Conservation (phyloP, 2,113 vertebrate species). For the Notiomystis cincta region DNA sequence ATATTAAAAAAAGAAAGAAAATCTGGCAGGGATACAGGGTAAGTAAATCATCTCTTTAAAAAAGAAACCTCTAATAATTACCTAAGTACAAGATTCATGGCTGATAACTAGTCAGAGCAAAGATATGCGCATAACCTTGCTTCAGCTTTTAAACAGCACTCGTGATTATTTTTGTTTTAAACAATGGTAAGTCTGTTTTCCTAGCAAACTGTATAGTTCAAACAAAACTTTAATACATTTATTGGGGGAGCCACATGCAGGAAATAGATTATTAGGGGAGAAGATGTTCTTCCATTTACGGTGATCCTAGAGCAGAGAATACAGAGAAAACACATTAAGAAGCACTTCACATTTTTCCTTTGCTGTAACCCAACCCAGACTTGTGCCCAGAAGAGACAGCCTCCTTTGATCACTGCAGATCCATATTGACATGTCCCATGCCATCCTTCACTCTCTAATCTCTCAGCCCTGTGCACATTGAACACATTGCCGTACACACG, state of each 20-base stretch:
- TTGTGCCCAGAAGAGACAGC: conserved; percentile 56
- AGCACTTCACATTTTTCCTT: conserved; percentile 61
- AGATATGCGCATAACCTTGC: neutral
- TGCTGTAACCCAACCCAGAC: conserved; percentile 55
- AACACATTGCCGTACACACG: conserved; percentile 42
- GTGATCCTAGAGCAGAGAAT: conserved; percentile 37
- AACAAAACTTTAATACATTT: conserved; percentile 47
- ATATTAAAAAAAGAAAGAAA: conserved; percentile 42
- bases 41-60: conserved; percentile 54
- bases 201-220: conserved; percentile 14
- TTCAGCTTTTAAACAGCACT: neutral
- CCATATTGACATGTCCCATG: conserved; percentile 68
- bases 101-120: conserved; percentile 57
- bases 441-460: conserved; percentile 66
- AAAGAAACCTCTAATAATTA: conserved; percentile 51
- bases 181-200: conserved; percentile 31
- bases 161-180: neutral
- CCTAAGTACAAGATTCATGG: conserved; percentile 48
- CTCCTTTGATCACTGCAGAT: conserved; percentile 68
- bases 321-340: conserved; percentile 63
- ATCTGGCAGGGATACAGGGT: conserved; percentile 19
- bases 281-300: conserved; percentile 43
- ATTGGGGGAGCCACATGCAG: conserved; percentile 6
- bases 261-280: conserved; percentile 48
- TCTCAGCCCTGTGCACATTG: conserved; percentile 48